phyloP scores from a whole-genome alignment of 2,888 invertebrate genomes.

The Microchrysa polita region DNA sequence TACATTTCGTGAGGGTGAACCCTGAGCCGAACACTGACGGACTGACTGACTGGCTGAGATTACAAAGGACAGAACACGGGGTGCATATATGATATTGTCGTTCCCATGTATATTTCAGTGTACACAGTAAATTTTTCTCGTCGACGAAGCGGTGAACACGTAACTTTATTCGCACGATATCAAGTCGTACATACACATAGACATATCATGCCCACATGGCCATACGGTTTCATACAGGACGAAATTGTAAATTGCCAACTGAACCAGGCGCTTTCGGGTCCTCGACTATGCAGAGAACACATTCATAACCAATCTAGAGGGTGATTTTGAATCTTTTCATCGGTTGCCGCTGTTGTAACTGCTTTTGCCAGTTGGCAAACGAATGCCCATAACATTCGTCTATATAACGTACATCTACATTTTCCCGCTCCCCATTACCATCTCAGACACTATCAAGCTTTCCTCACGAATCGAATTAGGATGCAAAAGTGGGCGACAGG shows the following conservation, averaged over 20 bases:
- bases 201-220: not conserved
- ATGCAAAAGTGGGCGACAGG: not conserved
- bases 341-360: conserved; percentile 15
- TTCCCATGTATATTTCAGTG: conserved; percentile 35
- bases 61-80: conserved; percentile 23
- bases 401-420: too few relatives aligned
- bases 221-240: conserved; percentile 21
- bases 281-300: not conserved
- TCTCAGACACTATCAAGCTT: not conserved
- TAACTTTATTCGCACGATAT: conserved; percentile 16
- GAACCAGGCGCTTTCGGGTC: conserved; percentile 12
- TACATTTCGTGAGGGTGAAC: conserved; percentile 22
- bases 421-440: not conserved
- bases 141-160: conserved; percentile 23
- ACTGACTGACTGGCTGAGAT: conserved; percentile 20
- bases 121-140: not conserved
- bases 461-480: not conserved
- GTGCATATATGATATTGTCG: conserved; percentile 13
- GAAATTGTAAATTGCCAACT: conserved; percentile 14
- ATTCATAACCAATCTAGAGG: not conserved
- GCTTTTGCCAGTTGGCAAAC: conserved; percentile 31
- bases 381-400: conserved; percentile 13
- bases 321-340: conserved; percentile 11
- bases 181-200: not conserved
- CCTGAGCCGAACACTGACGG: not conserved